phyloP scores from a whole-genome alignment of 2,113 vertebrate species.

The Spermophilus dauricus region DNA sequence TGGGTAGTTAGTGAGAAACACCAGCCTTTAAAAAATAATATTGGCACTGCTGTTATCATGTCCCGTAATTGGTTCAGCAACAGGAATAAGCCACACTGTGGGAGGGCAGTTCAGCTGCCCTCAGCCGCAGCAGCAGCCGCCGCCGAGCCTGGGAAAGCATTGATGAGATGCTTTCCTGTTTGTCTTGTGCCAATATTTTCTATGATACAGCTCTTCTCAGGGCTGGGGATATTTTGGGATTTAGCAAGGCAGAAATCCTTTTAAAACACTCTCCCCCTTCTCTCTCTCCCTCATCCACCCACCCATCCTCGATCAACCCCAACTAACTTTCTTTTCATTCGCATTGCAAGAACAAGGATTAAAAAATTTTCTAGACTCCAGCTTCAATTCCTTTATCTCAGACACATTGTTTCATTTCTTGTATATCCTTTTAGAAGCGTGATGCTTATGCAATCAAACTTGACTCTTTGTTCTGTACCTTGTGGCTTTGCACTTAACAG shows the following conservation, averaged over 20 bases:
- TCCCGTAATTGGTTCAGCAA: conserved; percentile 50
- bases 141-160: background rate
- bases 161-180: background rate
- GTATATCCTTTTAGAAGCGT: background rate
- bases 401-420: background rate
- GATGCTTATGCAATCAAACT: fast-evolving
- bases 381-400: background rate
- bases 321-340: background rate
- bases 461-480: background rate
- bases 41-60: background rate
- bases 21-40: conserved; percentile 68
- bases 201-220: background rate
- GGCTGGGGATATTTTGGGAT: conserved; percentile 18
- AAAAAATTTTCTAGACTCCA: conserved; percentile 22
- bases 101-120: background rate
- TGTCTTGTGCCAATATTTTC: background rate
- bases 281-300: background rate
- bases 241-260: background rate
- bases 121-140: background rate
- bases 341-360: background rate
- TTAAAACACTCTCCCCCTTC: background rate
- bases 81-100: background rate
- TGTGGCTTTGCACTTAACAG: background rate
- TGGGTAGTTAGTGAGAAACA: conserved; percentile 73
- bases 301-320: background rate